Evolutionary conservation across 2,113 vertebrate species (phyloP).

Genomic region (human): GRCh38 chr7:18868001-18868500

Average conservation of each 20-base stretch:
- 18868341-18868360: not conserved
- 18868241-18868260: not conserved
- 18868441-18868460: not conserved
- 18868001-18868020: slow-evolving; percentile 5
- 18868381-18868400: not conserved
- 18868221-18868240: not conserved
- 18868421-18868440: not conserved
- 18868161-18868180: not conserved
- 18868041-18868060: not conserved
- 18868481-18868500: not conserved
- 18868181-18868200: not conserved
- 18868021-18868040: not conserved
- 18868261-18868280: not conserved
- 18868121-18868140: not conserved
- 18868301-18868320: not conserved
- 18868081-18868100: not conserved
- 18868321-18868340: not conserved
- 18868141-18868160: not conserved
- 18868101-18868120: not conserved
- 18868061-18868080: not conserved
- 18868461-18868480: not conserved
- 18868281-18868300: not conserved
- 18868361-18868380: not conserved
- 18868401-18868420: not conserved
- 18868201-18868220: not conserved